Conservation (phyloP, 2,113 vertebrate genomes). For the Pseudorasbora parva region DNA sequence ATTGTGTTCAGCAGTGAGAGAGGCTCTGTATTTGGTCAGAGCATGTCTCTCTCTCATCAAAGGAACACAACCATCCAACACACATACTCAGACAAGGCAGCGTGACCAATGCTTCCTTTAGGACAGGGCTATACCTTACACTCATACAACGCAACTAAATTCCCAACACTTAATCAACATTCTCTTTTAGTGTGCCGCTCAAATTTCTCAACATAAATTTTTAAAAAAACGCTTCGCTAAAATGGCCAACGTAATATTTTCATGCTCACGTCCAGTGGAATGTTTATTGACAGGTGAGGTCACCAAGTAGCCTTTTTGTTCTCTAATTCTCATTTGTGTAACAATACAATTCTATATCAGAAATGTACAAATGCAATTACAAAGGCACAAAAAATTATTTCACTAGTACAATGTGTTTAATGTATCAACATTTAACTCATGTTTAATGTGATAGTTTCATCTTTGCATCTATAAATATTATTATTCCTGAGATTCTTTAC, state of each 20-base stretch:
- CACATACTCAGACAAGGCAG: not conserved
- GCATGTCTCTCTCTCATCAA: not conserved
- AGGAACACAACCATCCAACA: not conserved
- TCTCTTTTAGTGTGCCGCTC: not conserved
- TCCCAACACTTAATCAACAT: not conserved
- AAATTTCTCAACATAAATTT: constrained; percentile 6
- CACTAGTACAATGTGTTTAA: too few species aligned
- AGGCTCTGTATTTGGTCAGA: constrained; percentile 16
- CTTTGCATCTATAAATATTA: too few species aligned
- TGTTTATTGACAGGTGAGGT: not conserved
- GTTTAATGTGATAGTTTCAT: too few species aligned
- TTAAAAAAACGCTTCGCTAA: not conserved
- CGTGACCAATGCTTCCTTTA: not conserved
- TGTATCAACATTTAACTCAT: too few species aligned
- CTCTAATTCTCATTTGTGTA: too few species aligned
- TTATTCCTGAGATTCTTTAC: too few species aligned
- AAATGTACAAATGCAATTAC: too few species aligned
- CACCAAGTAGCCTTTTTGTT: not conserved
- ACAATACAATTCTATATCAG: too few species aligned
- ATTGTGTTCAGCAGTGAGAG: constrained; percentile 5
- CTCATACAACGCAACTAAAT: not conserved
- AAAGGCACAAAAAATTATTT: too few species aligned
- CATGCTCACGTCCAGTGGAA: not conserved
- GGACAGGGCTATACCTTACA: constrained; percentile 10
- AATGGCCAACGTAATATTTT: not conserved